phyloP scores from a whole-genome alignment of 2,888 invertebrate species.

The Acholoe squamosa region DNA sequence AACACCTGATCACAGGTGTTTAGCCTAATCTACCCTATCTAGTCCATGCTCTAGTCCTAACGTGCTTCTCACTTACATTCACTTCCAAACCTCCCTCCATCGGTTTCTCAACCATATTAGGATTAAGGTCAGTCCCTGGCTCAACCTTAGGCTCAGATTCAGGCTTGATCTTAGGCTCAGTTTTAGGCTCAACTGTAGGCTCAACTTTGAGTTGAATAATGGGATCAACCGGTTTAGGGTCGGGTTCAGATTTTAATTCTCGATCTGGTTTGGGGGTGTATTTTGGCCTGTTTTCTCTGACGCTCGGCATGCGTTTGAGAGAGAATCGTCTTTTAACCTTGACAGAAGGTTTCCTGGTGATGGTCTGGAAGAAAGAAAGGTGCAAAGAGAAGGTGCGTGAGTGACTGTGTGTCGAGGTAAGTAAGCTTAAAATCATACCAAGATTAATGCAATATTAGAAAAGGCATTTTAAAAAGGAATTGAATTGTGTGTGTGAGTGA shows the following conservation, averaged over 20 bases:
- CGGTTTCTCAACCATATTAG: background rate
- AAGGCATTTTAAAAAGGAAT: too few species aligned
- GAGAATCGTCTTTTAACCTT: constrained; percentile 22
- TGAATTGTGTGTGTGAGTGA: too few species aligned
- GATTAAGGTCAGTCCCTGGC: background rate
- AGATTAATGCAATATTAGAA: background rate
- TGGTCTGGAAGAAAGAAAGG: constrained; percentile 32
- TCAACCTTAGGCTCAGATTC: background rate
- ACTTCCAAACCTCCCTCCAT: background rate
- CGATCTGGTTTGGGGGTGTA: background rate
- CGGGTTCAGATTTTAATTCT: background rate
- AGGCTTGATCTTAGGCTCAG: constrained; percentile 16
- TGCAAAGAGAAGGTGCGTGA: background rate
- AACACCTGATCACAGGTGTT: too few species aligned
- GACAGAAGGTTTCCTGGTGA: constrained; percentile 46
- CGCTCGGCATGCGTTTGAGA: background rate
- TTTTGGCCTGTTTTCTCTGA: background rate
- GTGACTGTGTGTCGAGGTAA: background rate
- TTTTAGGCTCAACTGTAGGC: background rate
- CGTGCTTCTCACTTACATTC: constrained; percentile 13
- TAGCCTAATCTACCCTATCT: background rate
- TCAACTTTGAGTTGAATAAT: background rate
- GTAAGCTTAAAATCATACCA: background rate
- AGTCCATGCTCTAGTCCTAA: background rate
- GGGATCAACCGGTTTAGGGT: background rate